phyloP scores from a whole-genome alignment of 1,140 invertebrate species.

The Drosophila sp. region DNA sequence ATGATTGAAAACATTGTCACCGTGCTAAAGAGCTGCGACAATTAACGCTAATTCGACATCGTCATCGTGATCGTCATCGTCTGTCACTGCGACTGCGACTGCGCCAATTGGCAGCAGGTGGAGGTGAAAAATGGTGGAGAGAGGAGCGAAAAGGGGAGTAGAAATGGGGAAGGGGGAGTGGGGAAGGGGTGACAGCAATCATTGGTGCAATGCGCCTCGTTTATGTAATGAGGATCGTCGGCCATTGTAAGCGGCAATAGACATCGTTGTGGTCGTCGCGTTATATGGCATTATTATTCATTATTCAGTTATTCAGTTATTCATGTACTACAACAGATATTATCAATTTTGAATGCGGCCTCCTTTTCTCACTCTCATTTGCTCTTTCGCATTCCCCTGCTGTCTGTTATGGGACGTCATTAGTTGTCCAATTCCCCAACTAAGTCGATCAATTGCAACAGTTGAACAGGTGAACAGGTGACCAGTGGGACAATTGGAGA shows the following conservation, averaged over 20 bases:
- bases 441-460: conserved; percentile 34
- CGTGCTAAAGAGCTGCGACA: conserved; percentile 42
- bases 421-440: conserved; percentile 11
- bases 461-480: conserved; percentile 3
- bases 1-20: conserved; percentile 35
- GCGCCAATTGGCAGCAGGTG: conserved; percentile 29
- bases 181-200: conserved; percentile 2
- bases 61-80: conserved; percentile 15
- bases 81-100: conserved; percentile 23
- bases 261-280: conserved; percentile 27
- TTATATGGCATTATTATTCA: conserved; percentile 77
- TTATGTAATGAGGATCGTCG: conserved; percentile 73
- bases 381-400: not conserved
- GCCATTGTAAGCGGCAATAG: conserved; percentile 22
- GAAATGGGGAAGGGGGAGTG: not conserved
- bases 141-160: not conserved
- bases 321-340: conserved; percentile 53
- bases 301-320: conserved; percentile 54
- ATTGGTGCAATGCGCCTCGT: conserved; percentile 59
- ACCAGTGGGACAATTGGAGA: conserved; percentile 10
- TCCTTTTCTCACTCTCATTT: not conserved
- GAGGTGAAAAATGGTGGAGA: not conserved
- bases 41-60: conserved; percentile 43
- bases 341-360: conserved; percentile 61
- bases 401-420: conserved; percentile 30